A percentile compares a stretch with the other conserved stretches of the same genome.
phyloP scores from a whole-genome alignment of 2,797 vertebrate species.

The Lutjanus campechanus region DNA sequence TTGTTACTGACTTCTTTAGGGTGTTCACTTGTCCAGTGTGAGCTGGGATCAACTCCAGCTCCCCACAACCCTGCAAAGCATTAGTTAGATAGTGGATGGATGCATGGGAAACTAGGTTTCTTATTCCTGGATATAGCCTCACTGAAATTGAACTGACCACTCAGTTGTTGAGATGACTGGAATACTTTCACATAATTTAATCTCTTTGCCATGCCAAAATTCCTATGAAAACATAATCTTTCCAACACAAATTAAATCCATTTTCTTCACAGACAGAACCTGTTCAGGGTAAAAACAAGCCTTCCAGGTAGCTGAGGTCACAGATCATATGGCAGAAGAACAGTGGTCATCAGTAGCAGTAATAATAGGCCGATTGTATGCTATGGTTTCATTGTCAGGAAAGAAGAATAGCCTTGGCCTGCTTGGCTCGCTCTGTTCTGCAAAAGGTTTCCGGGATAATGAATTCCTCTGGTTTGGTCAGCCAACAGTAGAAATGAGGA shows the following conservation, averaged over 20 bases:
- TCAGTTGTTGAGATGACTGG: slow-evolving; percentile 2
- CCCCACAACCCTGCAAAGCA: neutral
- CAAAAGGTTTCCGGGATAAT: slow-evolving; percentile 65
- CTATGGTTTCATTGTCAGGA: slow-evolving; percentile 54
- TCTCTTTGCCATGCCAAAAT: slow-evolving; percentile 2
- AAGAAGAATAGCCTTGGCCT: slow-evolving; percentile 55
- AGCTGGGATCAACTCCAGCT: neutral
- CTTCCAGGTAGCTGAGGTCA: slow-evolving; percentile 2
- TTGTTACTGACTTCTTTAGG: slow-evolving; percentile 7
- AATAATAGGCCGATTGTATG: slow-evolving; percentile 41
- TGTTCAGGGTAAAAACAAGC: neutral
- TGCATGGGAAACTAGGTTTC: neutral
- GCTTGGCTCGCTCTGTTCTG: slow-evolving; percentile 55
- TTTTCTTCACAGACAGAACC: neutral
- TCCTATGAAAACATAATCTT: neutral
- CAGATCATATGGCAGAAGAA: slow-evolving; percentile 35
- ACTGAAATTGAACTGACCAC: slow-evolving; percentile 7
- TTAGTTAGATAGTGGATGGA: neutral
- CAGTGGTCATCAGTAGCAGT: slow-evolving; percentile 42
- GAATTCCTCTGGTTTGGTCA: slow-evolving; percentile 71
- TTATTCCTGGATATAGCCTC: slow-evolving; percentile 8
- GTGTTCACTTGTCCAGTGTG: neutral
- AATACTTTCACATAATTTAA: slow-evolving; percentile 1
- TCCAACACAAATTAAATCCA: slow-evolving; percentile 1
- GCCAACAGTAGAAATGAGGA: slow-evolving; percentile 60